phyloP scores from a whole-genome alignment of 2,797 vertebrate genomes.

The Chiroxiphia lanceolata region DNA sequence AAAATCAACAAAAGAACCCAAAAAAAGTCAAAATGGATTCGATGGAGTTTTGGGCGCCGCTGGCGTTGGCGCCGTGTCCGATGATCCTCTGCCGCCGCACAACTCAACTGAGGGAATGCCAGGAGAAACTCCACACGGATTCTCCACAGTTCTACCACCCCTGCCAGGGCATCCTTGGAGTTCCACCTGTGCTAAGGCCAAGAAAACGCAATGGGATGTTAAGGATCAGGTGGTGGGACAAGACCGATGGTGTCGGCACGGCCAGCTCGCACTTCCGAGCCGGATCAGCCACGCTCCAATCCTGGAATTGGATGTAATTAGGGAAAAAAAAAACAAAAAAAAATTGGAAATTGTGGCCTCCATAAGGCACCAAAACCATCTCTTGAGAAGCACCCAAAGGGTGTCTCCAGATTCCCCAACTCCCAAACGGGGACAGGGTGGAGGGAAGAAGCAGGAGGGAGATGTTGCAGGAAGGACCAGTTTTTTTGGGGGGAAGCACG shows the following conservation, averaged over 20 bases:
- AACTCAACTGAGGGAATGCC: neutral
- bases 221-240: neutral
- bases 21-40: neutral
- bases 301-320: neutral
- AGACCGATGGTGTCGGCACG: neutral
- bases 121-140: neutral
- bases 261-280: neutral
- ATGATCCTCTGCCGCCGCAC: neutral
- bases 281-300: neutral
- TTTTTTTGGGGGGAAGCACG: neutral
- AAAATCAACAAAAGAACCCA: neutral
- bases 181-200: neutral
- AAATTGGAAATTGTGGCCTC: neutral
- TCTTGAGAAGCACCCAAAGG: constrained; percentile 9
- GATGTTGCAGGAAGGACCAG: neutral
- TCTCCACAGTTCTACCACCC: neutral
- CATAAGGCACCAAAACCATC: constrained; percentile 67
- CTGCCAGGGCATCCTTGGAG: neutral
- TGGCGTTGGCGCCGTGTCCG: neutral
- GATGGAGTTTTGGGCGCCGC: neutral
- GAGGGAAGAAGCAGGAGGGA: neutral
- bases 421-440: neutral
- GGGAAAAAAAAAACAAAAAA: neutral
- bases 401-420: neutral
- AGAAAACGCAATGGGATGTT: neutral